Percentiles rank a stretch among this genome's conserved stretches.
Conservation (phyloP, 2,797 vertebrate species). For the Neomorphus geoffroyi region DNA sequence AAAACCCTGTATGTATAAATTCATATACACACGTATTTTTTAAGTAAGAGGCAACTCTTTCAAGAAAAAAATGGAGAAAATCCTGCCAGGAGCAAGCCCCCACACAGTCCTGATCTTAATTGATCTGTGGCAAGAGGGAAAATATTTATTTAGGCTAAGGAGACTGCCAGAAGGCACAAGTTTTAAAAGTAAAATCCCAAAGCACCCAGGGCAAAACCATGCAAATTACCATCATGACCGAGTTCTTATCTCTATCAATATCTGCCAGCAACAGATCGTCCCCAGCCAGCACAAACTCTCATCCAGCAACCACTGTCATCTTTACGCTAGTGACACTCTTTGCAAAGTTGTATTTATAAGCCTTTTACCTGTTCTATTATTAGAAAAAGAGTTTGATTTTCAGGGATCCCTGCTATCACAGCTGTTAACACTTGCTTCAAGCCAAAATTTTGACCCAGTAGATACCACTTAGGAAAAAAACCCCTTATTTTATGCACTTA, state of each 20-base stretch:
- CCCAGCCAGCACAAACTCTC: not conserved
- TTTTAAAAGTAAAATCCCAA: slow-evolving; percentile 30
- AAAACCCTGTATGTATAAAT: not conserved
- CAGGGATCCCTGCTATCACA: fast-evolving
- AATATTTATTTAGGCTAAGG: slow-evolving; percentile 39
- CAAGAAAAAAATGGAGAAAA: not conserved
- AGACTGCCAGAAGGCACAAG: not conserved
- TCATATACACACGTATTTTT: not conserved
- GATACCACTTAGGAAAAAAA: not conserved
- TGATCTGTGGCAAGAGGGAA: not conserved
- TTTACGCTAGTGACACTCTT: fast-evolving
- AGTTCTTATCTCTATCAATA: not conserved
- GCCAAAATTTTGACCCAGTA: not conserved
- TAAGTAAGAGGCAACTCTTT: not conserved
- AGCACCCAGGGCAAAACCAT: not conserved
- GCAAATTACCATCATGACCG: not conserved
- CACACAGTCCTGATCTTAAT: not conserved
- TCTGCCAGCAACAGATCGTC: not conserved
- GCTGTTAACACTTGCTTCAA: not conserved
- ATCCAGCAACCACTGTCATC: not conserved
- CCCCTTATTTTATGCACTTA: not conserved
- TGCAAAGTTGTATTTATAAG: not conserved
- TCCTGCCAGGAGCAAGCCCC: not conserved
- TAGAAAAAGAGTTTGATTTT: not conserved
- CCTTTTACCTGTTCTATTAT: not conserved